Conservation (phyloP, 2,797 vertebrate genomes). For the Gadopsis bispinosus region DNA sequence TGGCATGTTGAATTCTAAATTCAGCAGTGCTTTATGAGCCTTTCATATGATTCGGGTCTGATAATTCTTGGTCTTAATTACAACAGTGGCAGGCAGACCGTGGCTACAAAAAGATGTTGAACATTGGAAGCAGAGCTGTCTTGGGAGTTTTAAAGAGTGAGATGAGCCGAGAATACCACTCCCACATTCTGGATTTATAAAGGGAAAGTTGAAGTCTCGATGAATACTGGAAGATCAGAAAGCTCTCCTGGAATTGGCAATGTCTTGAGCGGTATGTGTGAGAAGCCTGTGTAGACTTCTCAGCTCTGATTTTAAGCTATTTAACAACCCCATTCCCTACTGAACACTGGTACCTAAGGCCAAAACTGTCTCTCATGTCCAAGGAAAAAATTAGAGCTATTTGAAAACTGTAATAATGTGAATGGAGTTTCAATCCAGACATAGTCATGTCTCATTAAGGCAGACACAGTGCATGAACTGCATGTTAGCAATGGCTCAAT, state of each 20-base stretch:
- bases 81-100: constrained; percentile 61
- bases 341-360: constrained; percentile 53
- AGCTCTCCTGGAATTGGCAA: constrained; percentile 50
- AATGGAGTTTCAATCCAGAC: constrained; percentile 65
- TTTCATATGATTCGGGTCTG: constrained; percentile 75
- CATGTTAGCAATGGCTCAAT: constrained; percentile 66
- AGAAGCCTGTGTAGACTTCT: constrained; percentile 42
- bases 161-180: constrained; percentile 60
- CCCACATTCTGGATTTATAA: constrained; percentile 57
- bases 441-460: constrained; percentile 70
- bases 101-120: constrained; percentile 55
- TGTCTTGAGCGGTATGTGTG: constrained; percentile 53
- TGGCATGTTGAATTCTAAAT: constrained; percentile 66
- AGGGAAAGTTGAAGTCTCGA: constrained; percentile 61
- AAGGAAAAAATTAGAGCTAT: constrained; percentile 55
- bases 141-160: constrained; percentile 46
- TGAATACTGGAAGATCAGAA: constrained; percentile 62
- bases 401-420: constrained; percentile 64
- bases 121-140: constrained; percentile 65
- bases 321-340: constrained; percentile 65
- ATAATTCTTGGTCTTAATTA: constrained; percentile 79
- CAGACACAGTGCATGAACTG: constrained; percentile 61
- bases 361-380: constrained; percentile 56
- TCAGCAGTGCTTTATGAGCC: constrained; percentile 70
- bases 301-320: constrained; percentile 62